phyloP scores from a whole-genome alignment of 2,888 invertebrate species.

The Fragum fragum region DNA sequence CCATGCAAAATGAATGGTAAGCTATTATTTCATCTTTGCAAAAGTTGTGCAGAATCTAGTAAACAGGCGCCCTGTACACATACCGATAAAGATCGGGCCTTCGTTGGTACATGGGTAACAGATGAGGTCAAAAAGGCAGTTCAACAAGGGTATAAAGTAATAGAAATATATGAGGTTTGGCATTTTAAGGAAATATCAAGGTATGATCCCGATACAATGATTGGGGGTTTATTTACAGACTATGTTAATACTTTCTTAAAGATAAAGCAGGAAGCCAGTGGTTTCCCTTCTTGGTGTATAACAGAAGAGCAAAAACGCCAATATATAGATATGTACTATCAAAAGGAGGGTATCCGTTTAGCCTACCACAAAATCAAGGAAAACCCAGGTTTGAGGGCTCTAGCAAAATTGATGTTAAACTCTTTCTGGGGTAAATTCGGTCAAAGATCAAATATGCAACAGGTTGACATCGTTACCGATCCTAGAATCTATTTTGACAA shows the following conservation, averaged over 20 bases:
- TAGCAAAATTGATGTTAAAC: slow-evolving; percentile 60
- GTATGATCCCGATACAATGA: slow-evolving; percentile 31
- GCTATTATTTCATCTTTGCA: slow-evolving; percentile 27
- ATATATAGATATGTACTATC: slow-evolving; percentile 4
- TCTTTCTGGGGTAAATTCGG: slow-evolving; percentile 68
- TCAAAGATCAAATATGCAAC: slow-evolving; percentile 44
- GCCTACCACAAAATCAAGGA: slow-evolving; percentile 47
- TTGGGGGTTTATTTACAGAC: slow-evolving; percentile 74
- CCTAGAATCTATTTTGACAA: slow-evolving; percentile 36
- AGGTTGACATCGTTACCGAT: slow-evolving; percentile 36
- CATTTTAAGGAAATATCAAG: slow-evolving; percentile 49
- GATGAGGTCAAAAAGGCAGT: slow-evolving; percentile 9
- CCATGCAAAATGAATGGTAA: slow-evolving; percentile 72
- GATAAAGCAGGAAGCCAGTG: slow-evolving; percentile 73
- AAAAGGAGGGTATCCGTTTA: slow-evolving; percentile 46
- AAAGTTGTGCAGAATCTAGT: slow-evolving; percentile 20
- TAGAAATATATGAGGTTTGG: slow-evolving; percentile 54
- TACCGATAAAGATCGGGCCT: slow-evolving; percentile 32
- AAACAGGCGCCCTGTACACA: slow-evolving; percentile 38
- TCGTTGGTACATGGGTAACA: slow-evolving; percentile 44
- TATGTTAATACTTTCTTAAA: slow-evolving; percentile 60
- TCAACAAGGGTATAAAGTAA: slow-evolving; percentile 42
- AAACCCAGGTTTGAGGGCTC: slow-evolving; percentile 48
- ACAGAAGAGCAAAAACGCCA: background rate
- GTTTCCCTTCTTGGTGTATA: background rate